Evolutionary conservation across 1,140 invertebrate genomes (phyloP).

Genomic region (Wiebesia pumilae): DNA sequence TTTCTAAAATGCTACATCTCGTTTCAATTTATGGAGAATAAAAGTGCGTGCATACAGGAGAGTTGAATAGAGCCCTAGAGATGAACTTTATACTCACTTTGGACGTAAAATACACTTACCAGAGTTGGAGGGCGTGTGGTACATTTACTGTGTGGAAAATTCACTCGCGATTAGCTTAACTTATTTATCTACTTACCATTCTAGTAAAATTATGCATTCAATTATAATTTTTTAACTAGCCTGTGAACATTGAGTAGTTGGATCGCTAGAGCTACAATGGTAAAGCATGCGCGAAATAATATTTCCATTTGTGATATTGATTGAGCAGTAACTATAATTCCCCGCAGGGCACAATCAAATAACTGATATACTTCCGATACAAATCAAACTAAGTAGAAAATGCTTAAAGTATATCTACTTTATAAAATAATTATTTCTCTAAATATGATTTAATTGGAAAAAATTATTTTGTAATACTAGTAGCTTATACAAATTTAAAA

Average conservation of each 20-base stretch:
- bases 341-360: conserved; percentile 61
- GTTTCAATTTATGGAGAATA: conserved; percentile 31
- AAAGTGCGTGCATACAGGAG: background rate
- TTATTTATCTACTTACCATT: background rate
- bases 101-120: background rate
- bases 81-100: background rate
- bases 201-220: background rate
- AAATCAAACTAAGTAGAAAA: background rate
- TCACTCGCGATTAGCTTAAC: background rate
- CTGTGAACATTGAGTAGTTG: background rate
- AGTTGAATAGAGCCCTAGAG: background rate
- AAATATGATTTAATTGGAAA: background rate
- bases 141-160: background rate
- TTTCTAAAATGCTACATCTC: background rate
- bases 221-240: background rate
- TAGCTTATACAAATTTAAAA: background rate
- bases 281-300: conserved; percentile 66
- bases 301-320: conserved; percentile 68
- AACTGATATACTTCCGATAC: conserved; percentile 14
- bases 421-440: background rate
- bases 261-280: conserved; percentile 37
- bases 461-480: background rate
- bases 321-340: conserved; percentile 59
- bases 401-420: background rate
- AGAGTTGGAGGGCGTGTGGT: background rate